A percentile compares a stretch with the other conserved stretches of the same genome.
Conservation (phyloP, 2,888 invertebrate species). For the Leptothorax acervorum region DNA sequence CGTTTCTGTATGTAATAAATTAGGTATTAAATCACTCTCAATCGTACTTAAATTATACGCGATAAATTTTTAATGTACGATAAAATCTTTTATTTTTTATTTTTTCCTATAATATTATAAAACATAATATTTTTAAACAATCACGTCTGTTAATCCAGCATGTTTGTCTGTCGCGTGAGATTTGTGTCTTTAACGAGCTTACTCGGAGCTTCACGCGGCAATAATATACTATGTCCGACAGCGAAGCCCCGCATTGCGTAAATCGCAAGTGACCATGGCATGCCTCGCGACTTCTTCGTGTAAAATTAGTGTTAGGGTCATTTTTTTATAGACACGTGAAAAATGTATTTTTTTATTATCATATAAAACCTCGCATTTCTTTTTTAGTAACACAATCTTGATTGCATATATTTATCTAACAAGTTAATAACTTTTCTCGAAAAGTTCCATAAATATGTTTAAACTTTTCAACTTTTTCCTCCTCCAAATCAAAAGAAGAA, state of each 20-base stretch:
- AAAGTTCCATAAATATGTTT: background rate
- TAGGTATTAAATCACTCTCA: background rate
- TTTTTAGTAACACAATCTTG: background rate
- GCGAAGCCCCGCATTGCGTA: slow-evolving; percentile 73
- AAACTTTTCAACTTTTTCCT: background rate
- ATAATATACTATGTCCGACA: slow-evolving; percentile 73
- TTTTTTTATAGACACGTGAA: background rate
- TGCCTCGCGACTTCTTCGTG: slow-evolving; percentile 65
- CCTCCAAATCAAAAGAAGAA: background rate
- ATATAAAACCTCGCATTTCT: background rate
- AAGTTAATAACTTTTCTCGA: background rate
- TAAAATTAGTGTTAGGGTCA: slow-evolving; percentile 51
- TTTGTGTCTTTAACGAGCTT: slow-evolving; percentile 70
- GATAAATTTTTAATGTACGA: background rate
- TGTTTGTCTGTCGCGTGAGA: slow-evolving; percentile 15
- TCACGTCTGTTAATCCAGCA: background rate
- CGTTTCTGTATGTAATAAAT: background rate
- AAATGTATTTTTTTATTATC: background rate
- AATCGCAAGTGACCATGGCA: slow-evolving; percentile 72
- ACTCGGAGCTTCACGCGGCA: slow-evolving; percentile 63
- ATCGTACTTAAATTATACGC: background rate
- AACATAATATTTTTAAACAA: slow-evolving; percentile 3
- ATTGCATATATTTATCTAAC: background rate
- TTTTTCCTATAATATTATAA: background rate
- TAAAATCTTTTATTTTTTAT: background rate